Evolutionary conservation across 2,797 vertebrate genomes (phyloP).

Genomic region (Rallus crepitans): DNA sequence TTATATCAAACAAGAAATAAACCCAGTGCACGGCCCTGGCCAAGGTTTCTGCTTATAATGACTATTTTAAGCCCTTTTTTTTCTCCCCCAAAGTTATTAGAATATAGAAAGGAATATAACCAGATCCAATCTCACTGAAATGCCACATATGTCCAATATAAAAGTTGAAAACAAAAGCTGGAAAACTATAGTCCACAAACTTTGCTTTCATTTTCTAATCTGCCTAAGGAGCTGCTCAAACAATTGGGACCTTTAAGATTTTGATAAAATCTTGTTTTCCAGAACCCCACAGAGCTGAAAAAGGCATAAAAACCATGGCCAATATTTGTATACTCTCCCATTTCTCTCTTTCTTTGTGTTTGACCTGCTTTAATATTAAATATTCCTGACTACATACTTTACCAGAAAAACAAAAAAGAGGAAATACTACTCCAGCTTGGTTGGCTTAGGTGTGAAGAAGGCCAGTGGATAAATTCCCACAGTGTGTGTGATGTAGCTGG

Average conservation of each 20-base stretch:
- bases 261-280: conserved; percentile 45
- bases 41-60: background rate
- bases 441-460: background rate
- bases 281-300: background rate
- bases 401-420: background rate
- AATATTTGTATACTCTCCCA: background rate
- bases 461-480: conserved; percentile 17
- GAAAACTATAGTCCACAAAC: background rate
- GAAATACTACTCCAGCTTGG: background rate
- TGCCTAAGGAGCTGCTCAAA: background rate
- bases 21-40: background rate
- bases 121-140: background rate
- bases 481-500: background rate
- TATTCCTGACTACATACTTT: background rate
- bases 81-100: background rate
- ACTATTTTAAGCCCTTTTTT: background rate
- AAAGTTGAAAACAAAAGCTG: conserved; percentile 28
- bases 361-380: conserved; percentile 5
- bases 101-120: background rate
- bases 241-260: background rate
- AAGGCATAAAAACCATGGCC: background rate
- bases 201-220: conserved; percentile 10
- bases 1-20: conserved; percentile 8
- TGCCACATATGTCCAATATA: background rate
- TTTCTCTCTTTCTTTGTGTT: background rate